These are phyloP conservation scores for Torymus tubicola DNA, from an alignment of 2,888 invertebrate genomes.

Conservation along the genomic window DNA sequence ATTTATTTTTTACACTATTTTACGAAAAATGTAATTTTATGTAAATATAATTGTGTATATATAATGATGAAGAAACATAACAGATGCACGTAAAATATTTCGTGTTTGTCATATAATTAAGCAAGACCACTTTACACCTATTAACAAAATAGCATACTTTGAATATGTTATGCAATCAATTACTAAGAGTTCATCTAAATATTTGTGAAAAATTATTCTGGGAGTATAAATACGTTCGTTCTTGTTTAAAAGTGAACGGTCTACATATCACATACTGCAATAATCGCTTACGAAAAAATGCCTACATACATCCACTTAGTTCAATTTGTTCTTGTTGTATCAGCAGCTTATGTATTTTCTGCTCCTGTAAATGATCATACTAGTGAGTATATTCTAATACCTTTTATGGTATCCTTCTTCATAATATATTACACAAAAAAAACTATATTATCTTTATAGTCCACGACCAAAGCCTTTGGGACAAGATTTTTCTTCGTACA, in stretches of 20 bases:
- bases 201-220: not conserved
- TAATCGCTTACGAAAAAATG: not conserved
- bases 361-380: not conserved
- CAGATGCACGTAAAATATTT: too few species aligned
- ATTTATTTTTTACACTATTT: too few species aligned
- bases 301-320: too few species aligned
- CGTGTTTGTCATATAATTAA: too few species aligned
- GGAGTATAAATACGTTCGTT: not conserved
- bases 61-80: too few species aligned
- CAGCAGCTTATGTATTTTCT: not conserved
- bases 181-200: conserved; percentile 2
- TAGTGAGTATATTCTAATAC: not conserved
- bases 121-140: not conserved
- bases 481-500: not conserved
- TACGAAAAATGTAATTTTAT: too few species aligned
- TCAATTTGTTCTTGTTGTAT: too few species aligned
- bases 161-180: not conserved
- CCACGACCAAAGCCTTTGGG: not conserved
- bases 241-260: not conserved
- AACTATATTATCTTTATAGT: not conserved
- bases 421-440: not conserved
- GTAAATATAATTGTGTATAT: too few species aligned
- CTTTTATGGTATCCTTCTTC: not conserved
- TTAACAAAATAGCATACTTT: not conserved
- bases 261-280: not conserved